These are phyloP conservation scores for Catotricha subobsoleta DNA, from an alignment of 2,888 invertebrate genomes.

Conservation along the genomic window DNA sequence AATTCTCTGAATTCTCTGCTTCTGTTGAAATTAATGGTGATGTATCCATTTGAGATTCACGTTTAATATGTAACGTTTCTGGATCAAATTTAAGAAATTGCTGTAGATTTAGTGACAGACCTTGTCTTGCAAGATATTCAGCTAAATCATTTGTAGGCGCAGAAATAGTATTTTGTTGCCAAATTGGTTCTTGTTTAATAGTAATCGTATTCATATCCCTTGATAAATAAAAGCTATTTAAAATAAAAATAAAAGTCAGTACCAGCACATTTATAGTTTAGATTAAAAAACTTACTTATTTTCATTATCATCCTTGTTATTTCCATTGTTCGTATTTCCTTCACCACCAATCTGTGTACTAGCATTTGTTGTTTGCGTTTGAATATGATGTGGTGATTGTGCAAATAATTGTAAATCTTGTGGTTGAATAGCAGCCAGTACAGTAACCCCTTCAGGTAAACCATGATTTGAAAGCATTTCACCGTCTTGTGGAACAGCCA, in stretches of 20 bases:
- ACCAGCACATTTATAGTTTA: background rate
- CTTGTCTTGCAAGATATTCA: slow-evolving; percentile 33
- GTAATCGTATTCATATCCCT: slow-evolving; percentile 15
- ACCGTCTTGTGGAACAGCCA: slow-evolving; percentile 46
- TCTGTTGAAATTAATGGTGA: slow-evolving; percentile 9
- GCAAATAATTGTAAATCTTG: slow-evolving; percentile 49
- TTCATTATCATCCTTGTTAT: slow-evolving; percentile 2
- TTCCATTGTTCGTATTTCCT: background rate
- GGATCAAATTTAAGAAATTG: slow-evolving; percentile 46
- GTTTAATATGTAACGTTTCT: slow-evolving; percentile 31
- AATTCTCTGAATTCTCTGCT: slow-evolving; percentile 19
- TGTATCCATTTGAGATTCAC: slow-evolving; percentile 24
- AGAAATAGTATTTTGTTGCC: slow-evolving; percentile 23
- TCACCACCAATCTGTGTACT: slow-evolving; percentile 3
- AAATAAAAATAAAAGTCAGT: background rate
- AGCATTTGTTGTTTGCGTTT: slow-evolving; percentile 20
- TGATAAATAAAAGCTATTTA: background rate
- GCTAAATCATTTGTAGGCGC: slow-evolving; percentile 29
- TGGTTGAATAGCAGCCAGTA: slow-evolving; percentile 46
- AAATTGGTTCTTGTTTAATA: slow-evolving; percentile 24
- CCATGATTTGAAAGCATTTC: slow-evolving; percentile 37
- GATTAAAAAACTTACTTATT: slow-evolving; percentile 1
- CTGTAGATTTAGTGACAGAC: slow-evolving; percentile 38
- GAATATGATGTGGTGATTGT: slow-evolving; percentile 18
- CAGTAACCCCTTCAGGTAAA: slow-evolving; percentile 41